A percentile compares a stretch with the other conserved stretches of the same genome.
Evolutionary conservation across 2,797 vertebrate species (phyloP).

Genomic region (Danionella dracula): DNA sequence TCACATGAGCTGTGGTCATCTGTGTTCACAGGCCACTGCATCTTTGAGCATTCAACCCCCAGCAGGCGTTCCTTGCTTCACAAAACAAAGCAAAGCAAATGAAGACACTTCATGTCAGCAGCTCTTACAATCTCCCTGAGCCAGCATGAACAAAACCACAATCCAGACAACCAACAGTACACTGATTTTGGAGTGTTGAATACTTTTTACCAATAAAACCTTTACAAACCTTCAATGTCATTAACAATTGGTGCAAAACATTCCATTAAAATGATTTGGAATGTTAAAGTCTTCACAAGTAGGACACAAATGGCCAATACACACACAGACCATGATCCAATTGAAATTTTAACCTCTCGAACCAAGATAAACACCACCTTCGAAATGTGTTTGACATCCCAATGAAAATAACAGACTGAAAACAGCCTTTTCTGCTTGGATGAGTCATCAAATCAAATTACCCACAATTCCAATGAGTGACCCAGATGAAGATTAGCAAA

Average conservation of each 20-base stretch:
- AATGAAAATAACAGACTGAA: neutral
- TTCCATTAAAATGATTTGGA: too few species aligned
- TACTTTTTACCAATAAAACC: too few species aligned
- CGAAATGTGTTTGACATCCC: neutral
- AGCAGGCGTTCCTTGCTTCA: conserved; percentile 19
- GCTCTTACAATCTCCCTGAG: neutral
- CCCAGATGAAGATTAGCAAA: conserved; percentile 16
- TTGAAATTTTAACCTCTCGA: too few species aligned
- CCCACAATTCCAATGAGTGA: conserved; percentile 23
- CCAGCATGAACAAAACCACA: too few species aligned
- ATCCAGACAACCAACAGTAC: too few species aligned
- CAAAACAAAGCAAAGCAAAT: neutral
- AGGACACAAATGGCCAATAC: too few species aligned
- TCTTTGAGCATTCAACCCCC: conserved; percentile 16
- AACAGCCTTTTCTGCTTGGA: conserved; percentile 6
- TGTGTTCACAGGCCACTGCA: conserved; percentile 35
- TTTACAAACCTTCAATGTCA: too few species aligned
- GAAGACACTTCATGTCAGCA: conserved; percentile 1
- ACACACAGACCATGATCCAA: too few species aligned
- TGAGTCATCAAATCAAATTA: conserved; percentile 35
- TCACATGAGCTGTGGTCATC: neutral
- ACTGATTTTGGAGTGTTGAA: too few species aligned
- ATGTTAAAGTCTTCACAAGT: too few species aligned
- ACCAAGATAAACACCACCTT: too few species aligned
- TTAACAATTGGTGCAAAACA: too few species aligned